Percentiles rank a stretch among this genome's conserved stretches.
Conservation (phyloP, 2,888 invertebrate species). For the Pharmacophagus antenor region DNA sequence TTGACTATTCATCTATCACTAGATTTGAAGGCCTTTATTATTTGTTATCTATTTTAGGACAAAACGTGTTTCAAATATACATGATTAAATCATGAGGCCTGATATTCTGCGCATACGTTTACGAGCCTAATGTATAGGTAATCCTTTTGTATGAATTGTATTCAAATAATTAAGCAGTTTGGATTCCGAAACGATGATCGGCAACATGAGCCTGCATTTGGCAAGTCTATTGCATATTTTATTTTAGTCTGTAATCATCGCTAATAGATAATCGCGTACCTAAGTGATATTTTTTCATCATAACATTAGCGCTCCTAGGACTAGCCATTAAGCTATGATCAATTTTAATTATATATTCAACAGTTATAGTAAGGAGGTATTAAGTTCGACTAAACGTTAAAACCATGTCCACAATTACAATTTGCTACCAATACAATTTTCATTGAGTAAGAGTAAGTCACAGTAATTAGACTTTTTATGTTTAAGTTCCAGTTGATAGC, state of each 20-base stretch:
- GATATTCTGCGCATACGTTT: conserved; percentile 2
- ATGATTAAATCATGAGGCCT: conserved; percentile 3
- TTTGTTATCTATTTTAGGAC: conserved; percentile 8
- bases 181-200: conserved; percentile 1
- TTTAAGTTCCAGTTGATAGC: too few species aligned
- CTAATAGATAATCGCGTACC: neutral
- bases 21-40: conserved; percentile 3
- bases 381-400: too few species aligned
- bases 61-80: neutral
- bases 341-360: too few species aligned
- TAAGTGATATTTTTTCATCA: neutral
- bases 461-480: too few species aligned
- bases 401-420: too few species aligned
- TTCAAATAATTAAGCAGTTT: conserved; percentile 14
- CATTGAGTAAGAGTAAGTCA: too few species aligned
- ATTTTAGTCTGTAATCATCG: neutral
- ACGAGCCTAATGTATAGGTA: neutral
- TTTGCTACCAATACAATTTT: too few species aligned
- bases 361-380: too few species aligned
- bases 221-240: neutral
- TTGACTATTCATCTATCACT: conserved; percentile 1
- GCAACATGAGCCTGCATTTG: neutral
- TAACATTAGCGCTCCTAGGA: neutral
- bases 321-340: too few species aligned
- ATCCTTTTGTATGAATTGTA: conserved; percentile 11